A percentile compares a stretch with the other conserved stretches of the same genome.
Conservation (phyloP, 37 sponge, comb jelly and placozoan species). For the Eunapius fragilis region DNA sequence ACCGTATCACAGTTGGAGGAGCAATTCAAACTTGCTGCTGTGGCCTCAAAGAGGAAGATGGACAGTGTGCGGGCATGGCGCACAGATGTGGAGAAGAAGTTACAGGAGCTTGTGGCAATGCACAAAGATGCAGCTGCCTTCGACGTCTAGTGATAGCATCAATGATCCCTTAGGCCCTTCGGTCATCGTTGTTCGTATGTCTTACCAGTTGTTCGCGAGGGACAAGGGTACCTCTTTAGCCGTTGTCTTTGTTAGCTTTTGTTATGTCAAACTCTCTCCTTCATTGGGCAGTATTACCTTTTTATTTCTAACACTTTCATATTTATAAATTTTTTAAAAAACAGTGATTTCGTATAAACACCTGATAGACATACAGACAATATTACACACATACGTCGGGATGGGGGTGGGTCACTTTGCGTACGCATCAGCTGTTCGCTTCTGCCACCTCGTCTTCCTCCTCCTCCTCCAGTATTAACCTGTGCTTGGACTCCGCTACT, state of each 20-base stretch:
- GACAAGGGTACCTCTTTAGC: neutral
- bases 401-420: no score
- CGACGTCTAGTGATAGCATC: slow-evolving; percentile 9
- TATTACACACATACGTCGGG: no score
- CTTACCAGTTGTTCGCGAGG: slow-evolving; percentile 7
- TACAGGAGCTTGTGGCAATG: slow-evolving; percentile 32
- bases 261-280: neutral
- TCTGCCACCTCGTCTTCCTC: no score
- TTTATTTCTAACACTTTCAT: no score
- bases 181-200: neutral
- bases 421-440: no score
- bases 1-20: slow-evolving; percentile 34
- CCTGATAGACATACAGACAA: no score
- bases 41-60: slow-evolving; percentile 25
- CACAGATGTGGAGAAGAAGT: slow-evolving; percentile 20
- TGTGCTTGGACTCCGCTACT: no score
- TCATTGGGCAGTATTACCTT: neutral
- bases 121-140: no score
- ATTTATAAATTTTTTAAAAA: no score
- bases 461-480: no score
- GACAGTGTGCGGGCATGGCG: slow-evolving; percentile 8
- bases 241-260: neutral
- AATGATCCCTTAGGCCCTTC: neutral
- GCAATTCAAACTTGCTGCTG: slow-evolving; percentile 38
- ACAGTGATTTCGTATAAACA: no score